Conservation (phyloP, 2,113 vertebrate genomes). For the Cepphus grylle region DNA sequence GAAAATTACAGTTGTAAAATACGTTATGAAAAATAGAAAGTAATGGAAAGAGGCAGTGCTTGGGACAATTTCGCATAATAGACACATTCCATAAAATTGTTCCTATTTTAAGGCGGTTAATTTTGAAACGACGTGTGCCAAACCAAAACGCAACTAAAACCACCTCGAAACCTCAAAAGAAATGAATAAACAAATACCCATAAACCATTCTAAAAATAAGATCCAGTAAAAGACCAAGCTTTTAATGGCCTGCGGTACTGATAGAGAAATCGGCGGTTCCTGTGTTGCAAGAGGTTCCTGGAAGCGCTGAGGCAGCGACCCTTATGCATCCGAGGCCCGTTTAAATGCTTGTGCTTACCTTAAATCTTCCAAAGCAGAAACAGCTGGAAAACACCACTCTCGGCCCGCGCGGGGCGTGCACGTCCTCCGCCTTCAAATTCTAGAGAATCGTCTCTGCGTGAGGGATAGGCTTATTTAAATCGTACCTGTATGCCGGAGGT, state of each 20-base stretch:
- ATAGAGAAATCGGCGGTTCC: neutral
- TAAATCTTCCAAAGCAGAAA: neutral
- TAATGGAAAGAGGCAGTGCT: neutral
- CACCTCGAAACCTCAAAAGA: neutral
- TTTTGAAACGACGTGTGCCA: neutral
- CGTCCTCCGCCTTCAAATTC: neutral
- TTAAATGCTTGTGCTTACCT: neutral
- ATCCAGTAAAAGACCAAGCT: neutral
- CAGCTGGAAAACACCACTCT: neutral
- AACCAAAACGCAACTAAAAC: neutral
- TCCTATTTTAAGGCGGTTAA: neutral
- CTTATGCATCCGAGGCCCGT: neutral
- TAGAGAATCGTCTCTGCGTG: accelerated
- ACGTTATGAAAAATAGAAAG: neutral
- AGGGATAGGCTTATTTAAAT: too few relatives aligned
- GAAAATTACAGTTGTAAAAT: conserved; percentile 21
- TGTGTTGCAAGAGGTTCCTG: neutral
- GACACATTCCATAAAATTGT: neutral
- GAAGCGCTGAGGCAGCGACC: neutral
- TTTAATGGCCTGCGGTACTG: neutral
- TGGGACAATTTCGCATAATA: neutral
- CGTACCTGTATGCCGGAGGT: accelerated
- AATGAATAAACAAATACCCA: neutral
- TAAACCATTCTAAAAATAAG: neutral
- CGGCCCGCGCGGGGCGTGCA: accelerated